These are phyloP conservation scores for Sebastes flavidus DNA, from an alignment of 2,797 vertebrate species.

Conservation along the genomic window DNA sequence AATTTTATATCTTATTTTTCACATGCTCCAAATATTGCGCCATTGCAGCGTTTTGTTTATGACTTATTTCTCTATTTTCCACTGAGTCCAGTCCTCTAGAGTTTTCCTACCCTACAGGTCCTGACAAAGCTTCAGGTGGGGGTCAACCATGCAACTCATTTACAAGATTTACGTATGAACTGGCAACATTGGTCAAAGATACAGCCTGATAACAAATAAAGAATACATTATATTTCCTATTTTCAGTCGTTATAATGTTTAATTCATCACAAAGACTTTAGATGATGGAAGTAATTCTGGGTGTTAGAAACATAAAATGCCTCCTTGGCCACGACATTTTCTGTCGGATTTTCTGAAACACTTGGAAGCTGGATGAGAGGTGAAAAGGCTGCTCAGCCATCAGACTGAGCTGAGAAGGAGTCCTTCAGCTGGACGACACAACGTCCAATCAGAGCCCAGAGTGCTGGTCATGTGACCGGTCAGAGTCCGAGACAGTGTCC, in stretches of 20 bases:
- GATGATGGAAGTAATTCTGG: background rate
- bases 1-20: no score
- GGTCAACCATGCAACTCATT: background rate
- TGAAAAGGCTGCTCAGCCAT: background rate
- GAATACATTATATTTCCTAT: background rate
- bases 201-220: no score
- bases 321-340: background rate
- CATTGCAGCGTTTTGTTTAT: no score
- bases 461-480: constrained; percentile 43
- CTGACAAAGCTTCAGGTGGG: background rate
- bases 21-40: no score
- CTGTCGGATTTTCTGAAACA: background rate
- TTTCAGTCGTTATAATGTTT: background rate
- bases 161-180: background rate
- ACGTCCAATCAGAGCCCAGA: constrained; percentile 49
- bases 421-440: constrained; percentile 17
- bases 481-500: constrained; percentile 63
- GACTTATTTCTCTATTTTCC: no score
- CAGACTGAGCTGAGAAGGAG: constrained; percentile 10
- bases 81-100: no score
- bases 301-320: background rate
- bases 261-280: background rate
- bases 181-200: background rate
- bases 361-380: background rate
- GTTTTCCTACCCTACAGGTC: no score